Conservation (phyloP, 2,113 vertebrate species). For the Zosterops lateralis region DNA sequence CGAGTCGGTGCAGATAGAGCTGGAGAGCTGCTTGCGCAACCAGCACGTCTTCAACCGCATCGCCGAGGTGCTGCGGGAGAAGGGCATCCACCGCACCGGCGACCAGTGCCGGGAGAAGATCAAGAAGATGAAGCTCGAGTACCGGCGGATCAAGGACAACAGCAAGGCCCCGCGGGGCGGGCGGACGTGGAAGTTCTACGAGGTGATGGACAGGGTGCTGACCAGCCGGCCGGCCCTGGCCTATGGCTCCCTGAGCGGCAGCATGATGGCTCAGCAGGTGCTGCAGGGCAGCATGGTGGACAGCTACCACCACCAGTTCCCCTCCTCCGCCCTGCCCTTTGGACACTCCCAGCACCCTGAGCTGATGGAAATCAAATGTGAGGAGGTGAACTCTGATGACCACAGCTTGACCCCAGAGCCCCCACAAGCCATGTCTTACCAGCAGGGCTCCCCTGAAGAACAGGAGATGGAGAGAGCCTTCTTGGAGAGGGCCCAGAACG, state of each 20-base stretch:
- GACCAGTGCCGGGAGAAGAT: constrained; percentile 90
- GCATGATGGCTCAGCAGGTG: constrained; percentile 77
- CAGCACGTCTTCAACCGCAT: constrained; percentile 89
- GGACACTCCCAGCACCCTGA: constrained; percentile 78
- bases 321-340: constrained; percentile 73
- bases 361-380: constrained; percentile 83
- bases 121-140: constrained; percentile 93
- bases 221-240: constrained; percentile 78
- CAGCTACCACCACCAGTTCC: constrained; percentile 59
- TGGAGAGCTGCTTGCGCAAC: constrained; percentile 88
- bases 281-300: constrained; percentile 70
- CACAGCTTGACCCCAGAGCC: constrained; percentile 73
- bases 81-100: constrained; percentile 84
- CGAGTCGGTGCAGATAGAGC: constrained; percentile 83
- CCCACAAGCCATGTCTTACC: constrained; percentile 72
- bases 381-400: constrained; percentile 81
- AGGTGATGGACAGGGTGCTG: constrained; percentile 88
- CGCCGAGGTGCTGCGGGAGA: constrained; percentile 80
- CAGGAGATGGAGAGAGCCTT: constrained; percentile 70
- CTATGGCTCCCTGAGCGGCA: constrained; percentile 75
- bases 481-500: constrained; percentile 58
- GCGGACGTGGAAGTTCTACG: constrained; percentile 87
- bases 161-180: constrained; percentile 76
- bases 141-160: constrained; percentile 86
- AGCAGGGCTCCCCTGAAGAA: constrained; percentile 80